Base-by-base conservation (phyloP, 1,140 invertebrate genomes). In the Ooceraea biroi region DNA sequence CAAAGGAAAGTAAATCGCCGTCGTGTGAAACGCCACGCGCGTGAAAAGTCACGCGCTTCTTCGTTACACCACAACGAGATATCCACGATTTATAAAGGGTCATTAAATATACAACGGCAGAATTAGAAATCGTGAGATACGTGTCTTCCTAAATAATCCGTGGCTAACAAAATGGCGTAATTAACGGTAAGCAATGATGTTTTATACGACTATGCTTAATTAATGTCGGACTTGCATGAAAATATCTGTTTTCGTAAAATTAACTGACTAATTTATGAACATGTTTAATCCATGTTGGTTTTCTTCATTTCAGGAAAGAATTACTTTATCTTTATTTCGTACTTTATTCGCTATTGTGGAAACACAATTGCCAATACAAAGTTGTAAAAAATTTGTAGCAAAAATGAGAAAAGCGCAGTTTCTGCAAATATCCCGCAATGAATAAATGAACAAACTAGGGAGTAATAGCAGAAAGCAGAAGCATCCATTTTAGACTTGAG, bases 91-190 rank as follows among this genome's bases (percentile, higher is more conserved):
- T 80, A 80, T 77, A 61, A 88, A 80, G 36, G 36, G 27, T 83
- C 72, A 65, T 83, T 77, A 84, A 14, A 69, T 19, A 50, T 22
- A 84, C 46, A 17, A 52, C 19, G 11, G 7, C 27, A 2, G 14
- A 50, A 73, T 30, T 88, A 84, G 80, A 87, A 88, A 87, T 73
- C 66, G 73, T 84, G 82, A 69, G 61, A 86, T 58, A 84, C 30
- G 44, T 68, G 27, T n/a, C 11, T 41, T 65, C 17, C 36, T 78
- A 55, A 78, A 84, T 86, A 86, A 84, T 77, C 48, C 55, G 17
- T 46, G 17, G 30, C 2, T 12, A 52, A 80, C 73, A 71, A 60
- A 50, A n/a, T 8, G n/a, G 30, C 5, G 19, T 82, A 73, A 82
- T 82, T 72, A 82, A 48, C 11, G 27, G 36, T 36, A 36, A 36